Evolutionary conservation across 2,888 invertebrate species (phyloP).

Genomic region (Eupsilia transversa): DNA sequence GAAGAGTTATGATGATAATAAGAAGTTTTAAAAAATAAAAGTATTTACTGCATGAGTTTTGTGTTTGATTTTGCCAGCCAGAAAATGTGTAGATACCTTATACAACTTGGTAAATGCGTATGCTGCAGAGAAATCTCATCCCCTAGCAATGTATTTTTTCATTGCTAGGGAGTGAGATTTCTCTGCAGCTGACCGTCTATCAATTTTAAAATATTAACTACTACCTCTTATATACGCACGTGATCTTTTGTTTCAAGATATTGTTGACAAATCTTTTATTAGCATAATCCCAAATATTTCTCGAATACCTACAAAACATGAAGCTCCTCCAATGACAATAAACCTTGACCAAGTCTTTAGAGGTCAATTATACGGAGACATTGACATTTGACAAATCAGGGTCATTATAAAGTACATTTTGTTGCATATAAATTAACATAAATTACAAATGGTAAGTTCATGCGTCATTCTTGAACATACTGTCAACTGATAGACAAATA

Average conservation of each 20-base stretch:
- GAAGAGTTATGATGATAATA: constrained; percentile 84
- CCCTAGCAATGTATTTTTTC: too few species aligned
- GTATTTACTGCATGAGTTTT: constrained; percentile 87
- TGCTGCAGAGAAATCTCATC: too few species aligned
- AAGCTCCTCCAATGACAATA: not conserved
- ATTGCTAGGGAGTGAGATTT: too few species aligned
- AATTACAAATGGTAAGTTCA: not conserved
- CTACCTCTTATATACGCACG: not conserved
- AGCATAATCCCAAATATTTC: not conserved
- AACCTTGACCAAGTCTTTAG: constrained; percentile 37
- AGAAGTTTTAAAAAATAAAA: constrained; percentile 89
- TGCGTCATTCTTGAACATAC: not conserved
- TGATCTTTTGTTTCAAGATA: not conserved
- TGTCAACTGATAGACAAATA: not conserved
- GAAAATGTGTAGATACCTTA: not conserved
- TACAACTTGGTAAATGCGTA: not conserved
- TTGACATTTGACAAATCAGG: constrained; percentile 28
- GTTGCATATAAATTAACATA: constrained; percentile 8
- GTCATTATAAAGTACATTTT: not conserved
- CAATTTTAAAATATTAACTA: not conserved
- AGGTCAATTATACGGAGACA: constrained; percentile 26
- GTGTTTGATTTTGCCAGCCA: constrained; percentile 71
- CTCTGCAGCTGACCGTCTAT: too few species aligned
- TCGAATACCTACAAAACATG: not conserved
- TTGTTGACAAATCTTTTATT: not conserved